Conservation (phyloP, 2,888 invertebrate species). For the Ophion slaviceki region DNA sequence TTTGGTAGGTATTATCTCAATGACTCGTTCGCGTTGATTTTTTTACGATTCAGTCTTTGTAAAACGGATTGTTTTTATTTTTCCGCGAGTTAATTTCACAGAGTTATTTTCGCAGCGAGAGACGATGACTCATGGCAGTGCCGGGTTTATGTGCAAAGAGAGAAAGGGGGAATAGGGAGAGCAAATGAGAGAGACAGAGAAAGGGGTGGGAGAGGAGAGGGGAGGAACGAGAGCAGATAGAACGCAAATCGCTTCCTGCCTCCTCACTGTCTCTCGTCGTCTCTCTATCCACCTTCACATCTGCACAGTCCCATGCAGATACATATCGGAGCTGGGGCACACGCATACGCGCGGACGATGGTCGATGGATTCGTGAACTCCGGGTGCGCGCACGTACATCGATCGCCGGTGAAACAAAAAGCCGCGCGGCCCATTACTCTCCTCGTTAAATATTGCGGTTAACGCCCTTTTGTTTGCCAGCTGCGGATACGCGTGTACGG, state of each 20-base stretch:
- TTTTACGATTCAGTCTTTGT: not conserved
- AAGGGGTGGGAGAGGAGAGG: constrained; percentile 41
- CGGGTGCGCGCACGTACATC: constrained; percentile 45
- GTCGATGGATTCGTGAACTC: constrained; percentile 49
- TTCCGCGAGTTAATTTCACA: constrained; percentile 71
- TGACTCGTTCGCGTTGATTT: not conserved
- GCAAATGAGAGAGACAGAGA: constrained; percentile 60
- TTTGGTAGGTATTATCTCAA: not conserved
- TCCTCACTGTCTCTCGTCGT: constrained; percentile 68
- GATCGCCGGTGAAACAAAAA: constrained; percentile 27
- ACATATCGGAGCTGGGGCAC: constrained; percentile 41
- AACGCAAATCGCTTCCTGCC: constrained; percentile 81
- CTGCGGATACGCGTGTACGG: constrained; percentile 27
- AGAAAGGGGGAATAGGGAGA: constrained; percentile 48
- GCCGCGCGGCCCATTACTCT: not conserved
- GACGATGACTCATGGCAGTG: constrained; percentile 76
- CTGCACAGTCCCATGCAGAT: constrained; percentile 61
- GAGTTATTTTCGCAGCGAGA: constrained; percentile 69
- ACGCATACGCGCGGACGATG: not conserved
- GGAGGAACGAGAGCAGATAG: constrained; percentile 71
- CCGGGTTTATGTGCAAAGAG: constrained; percentile 76
- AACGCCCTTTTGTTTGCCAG: constrained; percentile 35
- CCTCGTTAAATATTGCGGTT: not conserved
- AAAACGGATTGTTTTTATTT: constrained; percentile 18
- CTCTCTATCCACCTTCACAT: constrained; percentile 74